A percentile compares a stretch with the other conserved stretches of the same genome.
Conservation (phyloP, 2,797 vertebrate genomes). For the Lerista edwardsae region DNA sequence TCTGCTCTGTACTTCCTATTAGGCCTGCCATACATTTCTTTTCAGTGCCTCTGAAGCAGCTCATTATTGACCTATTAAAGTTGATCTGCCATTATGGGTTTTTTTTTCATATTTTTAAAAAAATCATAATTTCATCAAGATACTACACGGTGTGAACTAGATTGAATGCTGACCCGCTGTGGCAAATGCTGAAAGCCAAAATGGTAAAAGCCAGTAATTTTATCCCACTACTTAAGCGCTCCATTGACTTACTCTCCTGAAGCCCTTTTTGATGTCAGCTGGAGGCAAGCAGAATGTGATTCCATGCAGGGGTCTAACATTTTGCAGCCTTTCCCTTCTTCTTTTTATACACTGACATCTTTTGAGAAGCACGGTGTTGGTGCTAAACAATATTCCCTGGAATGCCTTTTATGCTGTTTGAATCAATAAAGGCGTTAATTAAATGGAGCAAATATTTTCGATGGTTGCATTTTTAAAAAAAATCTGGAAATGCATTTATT, state of each 20-base stretch:
- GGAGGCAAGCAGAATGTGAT: conserved; percentile 11
- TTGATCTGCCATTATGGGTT: conserved; percentile 32
- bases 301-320: conserved; percentile 2
- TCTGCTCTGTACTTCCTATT: conserved; percentile 52
- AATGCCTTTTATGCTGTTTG: not conserved
- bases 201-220: conserved; percentile 16
- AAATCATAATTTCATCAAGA: conserved; percentile 28
- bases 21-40: conserved; percentile 52
- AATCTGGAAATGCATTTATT: conserved; percentile 19
- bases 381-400: conserved; percentile 24
- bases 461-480: conserved; percentile 14
- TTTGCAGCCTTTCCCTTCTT: not conserved
- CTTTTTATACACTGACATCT: conserved; percentile 5
- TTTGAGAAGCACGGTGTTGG: not conserved
- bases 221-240: not conserved
- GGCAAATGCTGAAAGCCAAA: not conserved
- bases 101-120: not conserved
- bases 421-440: conserved; percentile 39
- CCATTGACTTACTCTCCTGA: conserved; percentile 15
- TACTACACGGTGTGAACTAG: not conserved
- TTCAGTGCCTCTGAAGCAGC: conserved; percentile 47
- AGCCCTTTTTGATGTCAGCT: conserved; percentile 26
- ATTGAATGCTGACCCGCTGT: not conserved
- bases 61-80: conserved; percentile 53
- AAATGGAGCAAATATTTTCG: not conserved